Conservation (phyloP, 37 sponge, comb jelly and placozoan species). For the Oscarella lobularis region DNA sequence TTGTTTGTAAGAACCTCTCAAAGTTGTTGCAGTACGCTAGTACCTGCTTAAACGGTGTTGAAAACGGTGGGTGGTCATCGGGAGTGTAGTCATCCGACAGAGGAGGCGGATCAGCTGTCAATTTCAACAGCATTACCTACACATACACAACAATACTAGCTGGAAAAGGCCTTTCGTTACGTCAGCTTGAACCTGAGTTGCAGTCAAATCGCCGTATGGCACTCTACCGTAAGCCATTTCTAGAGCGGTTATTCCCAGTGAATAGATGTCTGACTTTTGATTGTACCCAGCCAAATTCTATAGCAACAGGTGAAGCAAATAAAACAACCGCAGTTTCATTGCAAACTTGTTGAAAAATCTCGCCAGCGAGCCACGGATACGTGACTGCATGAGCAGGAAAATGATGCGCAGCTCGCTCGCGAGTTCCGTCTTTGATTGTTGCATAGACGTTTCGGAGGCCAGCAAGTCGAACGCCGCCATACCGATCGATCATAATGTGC, state of each 20-base stretch:
- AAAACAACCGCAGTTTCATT: neutral
- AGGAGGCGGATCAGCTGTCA: neutral
- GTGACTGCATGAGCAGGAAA: neutral
- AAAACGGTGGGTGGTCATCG: neutral
- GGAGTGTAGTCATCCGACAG: neutral
- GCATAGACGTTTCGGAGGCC: neutral
- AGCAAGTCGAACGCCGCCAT: neutral
- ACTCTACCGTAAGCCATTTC: neutral
- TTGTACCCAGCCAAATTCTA: neutral
- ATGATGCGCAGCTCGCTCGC: neutral
- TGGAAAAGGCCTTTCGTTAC: too few relatives aligned
- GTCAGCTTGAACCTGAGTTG: neutral
- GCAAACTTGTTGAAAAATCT: neutral
- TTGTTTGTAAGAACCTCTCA: too few relatives aligned
- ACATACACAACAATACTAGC: neutral
- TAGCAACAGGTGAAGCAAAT: neutral
- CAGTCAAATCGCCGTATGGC: neutral
- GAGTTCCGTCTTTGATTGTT: neutral
- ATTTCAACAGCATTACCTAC: neutral
- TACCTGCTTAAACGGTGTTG: conserved; percentile 1
- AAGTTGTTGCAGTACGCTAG: too few relatives aligned
- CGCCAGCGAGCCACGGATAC: neutral
- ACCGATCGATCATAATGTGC: neutral
- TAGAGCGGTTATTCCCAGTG: neutral
- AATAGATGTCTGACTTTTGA: neutral